A percentile compares a stretch with the other conserved stretches of the same genome.
Conservation (phyloP, 2,888 invertebrate species). For the Andrena chrysosceles region DNA sequence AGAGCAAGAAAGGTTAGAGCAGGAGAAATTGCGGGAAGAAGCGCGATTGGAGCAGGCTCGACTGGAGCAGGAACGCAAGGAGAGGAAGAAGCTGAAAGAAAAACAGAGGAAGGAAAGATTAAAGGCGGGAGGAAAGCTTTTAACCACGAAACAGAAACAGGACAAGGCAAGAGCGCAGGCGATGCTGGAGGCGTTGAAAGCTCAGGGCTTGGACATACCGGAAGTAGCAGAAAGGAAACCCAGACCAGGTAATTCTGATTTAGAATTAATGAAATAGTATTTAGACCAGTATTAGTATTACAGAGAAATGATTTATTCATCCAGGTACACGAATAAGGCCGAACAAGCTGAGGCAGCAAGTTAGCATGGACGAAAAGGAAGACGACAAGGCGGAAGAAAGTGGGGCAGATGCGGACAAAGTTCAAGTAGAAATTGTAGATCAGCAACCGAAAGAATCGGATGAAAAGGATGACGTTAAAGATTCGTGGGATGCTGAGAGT, state of each 20-base stretch:
- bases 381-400: slow-evolving; percentile 84
- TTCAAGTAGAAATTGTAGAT: slow-evolving; percentile 86
- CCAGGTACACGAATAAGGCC: slow-evolving; percentile 91
- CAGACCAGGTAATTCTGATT: slow-evolving; percentile 84
- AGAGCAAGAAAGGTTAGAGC: slow-evolving; percentile 92
- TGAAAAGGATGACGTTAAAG: slow-evolving; percentile 88
- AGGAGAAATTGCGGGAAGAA: slow-evolving; percentile 91
- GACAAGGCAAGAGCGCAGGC: slow-evolving; percentile 95
- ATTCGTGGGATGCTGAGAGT: slow-evolving; percentile 94
- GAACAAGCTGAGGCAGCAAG: slow-evolving; percentile 89
- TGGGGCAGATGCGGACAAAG: slow-evolving; percentile 77
- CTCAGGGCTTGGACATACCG: slow-evolving; percentile 94
- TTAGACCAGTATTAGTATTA: background rate
- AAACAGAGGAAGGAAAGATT: slow-evolving; percentile 96
- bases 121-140: slow-evolving; percentile 97
- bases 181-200: slow-evolving; percentile 94
- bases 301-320: slow-evolving; percentile 9
- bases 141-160: slow-evolving; percentile 97
- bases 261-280: background rate
- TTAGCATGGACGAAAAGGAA: slow-evolving; percentile 87
- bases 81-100: slow-evolving; percentile 95
- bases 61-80: slow-evolving; percentile 94
- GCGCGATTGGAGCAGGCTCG: slow-evolving; percentile 91
- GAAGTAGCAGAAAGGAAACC: slow-evolving; percentile 88
- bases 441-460: slow-evolving; percentile 84